Evolutionary conservation across 2,888 invertebrate genomes (phyloP), one percentile per base, ranked within the genome.

Genomic region (Harpalus rubripes): DNA sequence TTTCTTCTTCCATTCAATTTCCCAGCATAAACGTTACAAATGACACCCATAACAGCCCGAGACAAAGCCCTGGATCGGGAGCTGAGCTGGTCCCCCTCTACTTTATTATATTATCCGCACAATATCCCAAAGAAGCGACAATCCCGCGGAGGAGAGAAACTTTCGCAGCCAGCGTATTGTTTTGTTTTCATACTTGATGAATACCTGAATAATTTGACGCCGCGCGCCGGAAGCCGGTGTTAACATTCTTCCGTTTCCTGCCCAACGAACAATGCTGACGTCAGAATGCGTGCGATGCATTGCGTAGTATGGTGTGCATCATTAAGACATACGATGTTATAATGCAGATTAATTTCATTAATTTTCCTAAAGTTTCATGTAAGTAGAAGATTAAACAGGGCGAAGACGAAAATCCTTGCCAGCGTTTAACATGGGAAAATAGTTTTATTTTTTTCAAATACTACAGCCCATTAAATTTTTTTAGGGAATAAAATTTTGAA

Each of bases 161-260:
- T 58, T 78, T 78, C 78, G 78, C 41, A 10, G 26, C 59, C 58
- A 58, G 26, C 52, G 59, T 78, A 84, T 84, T 84, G 84, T 84
- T 78, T 72, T 63, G 78, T 65, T 84, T 84, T 84, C 78, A 76
- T 84, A 61, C 44, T 74, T 78, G 78, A 84, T 63, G 76, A 84
- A 84, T 72, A 84, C 84, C 78, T 84, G 84, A 84, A 84, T 78
- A 84, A 78, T 84, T 84, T 63, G 52, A 16, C 39, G 74, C 68
- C 16, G 26, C 52, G 83, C 32, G 32, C 84, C 84, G 84, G 84
- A 84, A 76, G 63, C 76, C 65, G 32, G 63, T 78, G 84, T 84
- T 84, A 84, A 84, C 84, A 84, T 84, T 84, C 84, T 84, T 84
- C 84, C 84, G 84, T 84, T 84, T 84, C 84, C 84, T 41, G 78